phyloP scores from a whole-genome alignment of 2,113 vertebrate genomes.

The Nannobrachium achirus region DNA sequence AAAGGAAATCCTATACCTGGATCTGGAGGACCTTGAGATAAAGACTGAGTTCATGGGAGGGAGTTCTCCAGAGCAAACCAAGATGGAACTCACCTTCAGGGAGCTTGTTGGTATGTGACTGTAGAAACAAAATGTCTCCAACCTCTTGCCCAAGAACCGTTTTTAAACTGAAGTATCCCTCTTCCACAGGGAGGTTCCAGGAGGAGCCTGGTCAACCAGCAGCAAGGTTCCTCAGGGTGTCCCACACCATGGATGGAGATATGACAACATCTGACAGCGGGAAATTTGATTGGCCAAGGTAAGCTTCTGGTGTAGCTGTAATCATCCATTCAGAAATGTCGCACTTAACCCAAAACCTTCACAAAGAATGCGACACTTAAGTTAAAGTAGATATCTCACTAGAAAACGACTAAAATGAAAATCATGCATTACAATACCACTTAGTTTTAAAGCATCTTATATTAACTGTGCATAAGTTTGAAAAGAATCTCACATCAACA shows the following conservation, averaged over 20 bases:
- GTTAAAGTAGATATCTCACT: no score
- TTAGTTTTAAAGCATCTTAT: no score
- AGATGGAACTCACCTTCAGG: slow-evolving; percentile 93
- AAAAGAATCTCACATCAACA: no score
- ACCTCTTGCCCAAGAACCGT: background rate
- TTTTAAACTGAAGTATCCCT: background rate
- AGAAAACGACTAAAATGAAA: no score
- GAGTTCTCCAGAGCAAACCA: slow-evolving; percentile 89
- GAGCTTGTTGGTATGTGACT: slow-evolving; percentile 86
- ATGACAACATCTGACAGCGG: slow-evolving; percentile 87
- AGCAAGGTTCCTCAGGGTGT: slow-evolving; percentile 87
- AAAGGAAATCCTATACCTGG: slow-evolving; percentile 90
- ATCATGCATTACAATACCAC: no score
- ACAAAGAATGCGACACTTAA: no score
- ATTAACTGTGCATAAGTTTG: no score
- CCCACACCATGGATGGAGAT: slow-evolving; percentile 88
- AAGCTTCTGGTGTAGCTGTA: background rate
- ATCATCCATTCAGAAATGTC: background rate
- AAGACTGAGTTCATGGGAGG: slow-evolving; percentile 92
- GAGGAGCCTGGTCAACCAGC: slow-evolving; percentile 81
- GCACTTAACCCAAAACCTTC: no score
- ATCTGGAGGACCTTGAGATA: slow-evolving; percentile 88
- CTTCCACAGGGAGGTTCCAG: slow-evolving; percentile 86
- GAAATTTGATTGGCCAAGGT: slow-evolving; percentile 97
- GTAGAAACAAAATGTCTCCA: background rate